A percentile compares a stretch with the other conserved stretches of the same genome.
phyloP scores from a whole-genome alignment of 2,888 invertebrate species.

The Cacoxenus indagator region DNA sequence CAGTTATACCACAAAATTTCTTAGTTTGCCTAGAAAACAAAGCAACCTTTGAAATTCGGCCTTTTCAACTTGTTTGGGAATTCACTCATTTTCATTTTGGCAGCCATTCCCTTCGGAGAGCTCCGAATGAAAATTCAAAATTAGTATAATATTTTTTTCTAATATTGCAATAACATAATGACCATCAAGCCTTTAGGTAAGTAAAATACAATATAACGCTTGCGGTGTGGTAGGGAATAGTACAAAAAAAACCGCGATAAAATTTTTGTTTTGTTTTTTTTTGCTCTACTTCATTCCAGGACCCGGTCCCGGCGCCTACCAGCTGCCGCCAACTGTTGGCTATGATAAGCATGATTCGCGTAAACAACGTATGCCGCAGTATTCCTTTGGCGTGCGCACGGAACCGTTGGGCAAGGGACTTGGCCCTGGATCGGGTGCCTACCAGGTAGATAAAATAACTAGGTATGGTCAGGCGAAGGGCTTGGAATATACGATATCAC shows the following conservation, averaged over 20 bases:
- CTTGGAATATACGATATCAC: conserved; percentile 72
- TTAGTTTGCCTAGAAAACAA: too few species aligned
- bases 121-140: conserved; percentile 47
- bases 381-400: conserved; percentile 60
- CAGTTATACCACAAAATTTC: too few species aligned
- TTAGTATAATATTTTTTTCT: conserved; percentile 39
- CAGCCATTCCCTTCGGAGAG: conserved; percentile 27
- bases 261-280: neutral
- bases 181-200: conserved; percentile 51
- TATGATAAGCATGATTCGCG: conserved; percentile 74
- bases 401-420: conserved; percentile 31
- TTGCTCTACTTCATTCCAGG: conserved; percentile 71
- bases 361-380: conserved; percentile 71
- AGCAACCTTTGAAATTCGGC: neutral
- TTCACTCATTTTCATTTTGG: conserved; percentile 24
- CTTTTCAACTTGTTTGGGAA: neutral
- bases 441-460: conserved; percentile 57
- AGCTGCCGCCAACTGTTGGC: conserved; percentile 74
- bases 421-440: conserved; percentile 67
- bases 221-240: too few species aligned
- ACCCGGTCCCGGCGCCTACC: conserved; percentile 76
- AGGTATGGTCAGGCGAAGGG: conserved; percentile 56
- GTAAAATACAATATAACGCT: neutral
- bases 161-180: conserved; percentile 54
- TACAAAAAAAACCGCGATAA: neutral